Percentiles rank a stretch among this genome's conserved stretches.
phyloP scores from a whole-genome alignment of 2,113 vertebrate species.

The Physeter macrocephalus region DNA sequence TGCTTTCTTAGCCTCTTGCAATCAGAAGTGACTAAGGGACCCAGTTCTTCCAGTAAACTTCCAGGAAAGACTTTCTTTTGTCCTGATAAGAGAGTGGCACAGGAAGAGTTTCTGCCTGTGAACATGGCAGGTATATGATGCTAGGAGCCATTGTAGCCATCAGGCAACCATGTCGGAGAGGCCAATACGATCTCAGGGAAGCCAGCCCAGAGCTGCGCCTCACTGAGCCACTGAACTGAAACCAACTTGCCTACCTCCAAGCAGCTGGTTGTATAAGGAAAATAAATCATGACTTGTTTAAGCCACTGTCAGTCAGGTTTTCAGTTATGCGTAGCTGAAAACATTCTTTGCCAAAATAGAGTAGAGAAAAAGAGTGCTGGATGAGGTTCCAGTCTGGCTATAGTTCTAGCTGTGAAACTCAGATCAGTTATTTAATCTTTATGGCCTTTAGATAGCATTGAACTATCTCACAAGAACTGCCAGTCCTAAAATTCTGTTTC shows the following conservation, averaged over 20 bases:
- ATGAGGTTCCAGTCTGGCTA: not conserved
- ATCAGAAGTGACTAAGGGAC: not conserved
- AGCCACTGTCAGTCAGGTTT: not conserved
- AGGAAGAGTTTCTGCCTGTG: not conserved
- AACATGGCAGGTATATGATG: rapidly evolving
- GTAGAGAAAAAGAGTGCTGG: not conserved
- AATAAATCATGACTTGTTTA: not conserved
- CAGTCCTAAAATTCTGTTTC: not conserved
- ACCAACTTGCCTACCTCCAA: not conserved
- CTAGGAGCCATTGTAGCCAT: not conserved
- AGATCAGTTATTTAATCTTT: not conserved
- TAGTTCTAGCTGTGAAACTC: not conserved
- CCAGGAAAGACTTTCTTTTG: not conserved
- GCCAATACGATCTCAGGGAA: not conserved
- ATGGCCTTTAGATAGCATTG: not conserved
- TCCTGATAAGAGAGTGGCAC: not conserved
- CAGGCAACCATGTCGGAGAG: not conserved
- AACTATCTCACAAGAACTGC: not conserved
- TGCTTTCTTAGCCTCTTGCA: not conserved
- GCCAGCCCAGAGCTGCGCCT: not conserved
- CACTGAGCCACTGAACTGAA: not conserved
- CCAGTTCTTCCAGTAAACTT: not conserved
- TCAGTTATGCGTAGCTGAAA: not conserved
- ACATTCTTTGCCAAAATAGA: not conserved
- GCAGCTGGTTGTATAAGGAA: not conserved